Evolutionary conservation across 1,140 invertebrate species (phyloP).

Genomic region (Orius laevigatus): DNA sequence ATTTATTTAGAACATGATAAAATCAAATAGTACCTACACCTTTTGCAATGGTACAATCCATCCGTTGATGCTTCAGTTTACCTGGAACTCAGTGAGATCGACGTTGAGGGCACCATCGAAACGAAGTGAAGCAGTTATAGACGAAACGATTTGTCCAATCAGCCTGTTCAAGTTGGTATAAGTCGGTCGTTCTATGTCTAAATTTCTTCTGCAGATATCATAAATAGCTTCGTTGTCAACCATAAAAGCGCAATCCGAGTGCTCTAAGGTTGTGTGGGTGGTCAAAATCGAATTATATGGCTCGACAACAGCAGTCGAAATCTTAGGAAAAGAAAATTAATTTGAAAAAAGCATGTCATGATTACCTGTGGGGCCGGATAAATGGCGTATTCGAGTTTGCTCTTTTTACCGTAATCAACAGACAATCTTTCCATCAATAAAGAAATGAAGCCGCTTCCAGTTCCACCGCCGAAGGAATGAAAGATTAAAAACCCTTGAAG

Average conservation of each 20-base stretch:
- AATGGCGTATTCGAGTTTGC: conserved; percentile 49
- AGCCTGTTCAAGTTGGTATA: conserved; percentile 66
- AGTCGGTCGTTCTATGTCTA: conserved; percentile 76
- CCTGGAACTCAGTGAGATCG: conserved; percentile 74
- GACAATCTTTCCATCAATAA: conserved; percentile 48
- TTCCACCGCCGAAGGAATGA: conserved; percentile 81
- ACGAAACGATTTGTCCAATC: conserved; percentile 68
- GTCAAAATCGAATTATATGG: conserved; percentile 49
- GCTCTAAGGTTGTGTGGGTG: conserved; percentile 42
- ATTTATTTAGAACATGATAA: too few species aligned
- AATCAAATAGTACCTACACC: too few species aligned
- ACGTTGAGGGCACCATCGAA: conserved; percentile 82
- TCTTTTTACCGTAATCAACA: conserved; percentile 52
- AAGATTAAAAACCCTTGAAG: conserved; percentile 71
- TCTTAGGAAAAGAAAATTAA: not conserved
- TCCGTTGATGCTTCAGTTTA: too few species aligned
- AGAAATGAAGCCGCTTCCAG: conserved; percentile 56
- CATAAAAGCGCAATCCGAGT: conserved; percentile 53
- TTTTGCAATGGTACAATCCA: too few species aligned
- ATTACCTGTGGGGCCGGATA: conserved; percentile 52
- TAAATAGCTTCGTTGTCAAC: conserved; percentile 84
- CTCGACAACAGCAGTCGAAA: conserved; percentile 44
- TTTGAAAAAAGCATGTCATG: not conserved
- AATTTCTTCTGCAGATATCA: conserved; percentile 74
- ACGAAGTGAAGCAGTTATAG: conserved; percentile 68